Evolutionary conservation across 2,888 invertebrate genomes (phyloP).

Genomic region (Suillia variegata): DNA sequence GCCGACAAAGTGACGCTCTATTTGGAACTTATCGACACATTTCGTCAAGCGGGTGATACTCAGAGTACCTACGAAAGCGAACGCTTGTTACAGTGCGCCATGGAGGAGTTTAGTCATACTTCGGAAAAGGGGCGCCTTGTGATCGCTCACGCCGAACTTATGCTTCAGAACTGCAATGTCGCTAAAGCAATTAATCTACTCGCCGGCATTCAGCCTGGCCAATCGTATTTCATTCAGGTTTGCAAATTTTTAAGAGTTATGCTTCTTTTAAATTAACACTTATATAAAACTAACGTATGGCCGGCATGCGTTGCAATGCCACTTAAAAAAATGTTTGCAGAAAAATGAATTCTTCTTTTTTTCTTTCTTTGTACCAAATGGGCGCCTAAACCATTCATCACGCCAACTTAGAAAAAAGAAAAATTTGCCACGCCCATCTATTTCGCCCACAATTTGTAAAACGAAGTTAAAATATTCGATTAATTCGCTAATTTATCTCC

Average conservation of each 20-base stretch:
- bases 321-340: too few species aligned
- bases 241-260: slow-evolving; percentile 32
- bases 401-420: too few species aligned
- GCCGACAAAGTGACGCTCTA: slow-evolving; percentile 86
- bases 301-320: too few species aligned
- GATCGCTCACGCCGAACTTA: slow-evolving; percentile 84
- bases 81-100: slow-evolving; percentile 75
- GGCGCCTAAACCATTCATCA: too few species aligned
- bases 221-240: slow-evolving; percentile 81
- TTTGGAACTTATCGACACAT: slow-evolving; percentile 77
- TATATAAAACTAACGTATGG: too few species aligned
- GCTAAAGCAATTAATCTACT: slow-evolving; percentile 82
- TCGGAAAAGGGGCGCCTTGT: slow-evolving; percentile 84
- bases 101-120: slow-evolving; percentile 74
- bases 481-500: too few species aligned
- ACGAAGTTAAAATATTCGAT: too few species aligned
- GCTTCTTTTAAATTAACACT: too few species aligned
- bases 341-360: too few species aligned
- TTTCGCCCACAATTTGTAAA: too few species aligned
- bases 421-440: too few species aligned
- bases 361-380: too few species aligned
- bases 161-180: slow-evolving; percentile 78
- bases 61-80: slow-evolving; percentile 74
- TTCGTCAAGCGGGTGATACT: slow-evolving; percentile 37
- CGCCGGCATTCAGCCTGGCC: slow-evolving; percentile 75